phyloP scores from a whole-genome alignment of 2,113 vertebrate species.

The Dipodomys spectabilis region DNA sequence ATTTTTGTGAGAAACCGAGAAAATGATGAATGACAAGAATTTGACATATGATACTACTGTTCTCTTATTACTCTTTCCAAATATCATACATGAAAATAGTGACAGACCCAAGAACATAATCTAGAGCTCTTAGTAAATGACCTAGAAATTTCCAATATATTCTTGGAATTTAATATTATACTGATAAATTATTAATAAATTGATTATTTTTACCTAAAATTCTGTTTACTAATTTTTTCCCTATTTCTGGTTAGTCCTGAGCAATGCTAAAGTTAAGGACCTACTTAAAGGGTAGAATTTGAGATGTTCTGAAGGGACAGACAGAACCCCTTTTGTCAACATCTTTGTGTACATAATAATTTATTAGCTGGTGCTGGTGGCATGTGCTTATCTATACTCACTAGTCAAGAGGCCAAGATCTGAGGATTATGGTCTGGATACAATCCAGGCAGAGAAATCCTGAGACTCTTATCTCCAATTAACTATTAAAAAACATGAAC shows the following conservation, averaged over 20 bases:
- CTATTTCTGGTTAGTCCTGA: background rate
- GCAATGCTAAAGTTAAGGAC: background rate
- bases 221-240: background rate
- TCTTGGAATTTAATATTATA: background rate
- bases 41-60: background rate
- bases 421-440: no score
- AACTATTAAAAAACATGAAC: no score
- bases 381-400: no score
- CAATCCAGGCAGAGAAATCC: no score
- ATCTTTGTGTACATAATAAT: background rate
- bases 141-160: background rate
- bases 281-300: background rate
- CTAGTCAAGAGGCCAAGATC: no score
- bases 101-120: background rate
- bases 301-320: background rate
- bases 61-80: background rate
- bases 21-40: constrained; percentile 9
- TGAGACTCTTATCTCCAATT: no score
- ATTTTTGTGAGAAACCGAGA: background rate
- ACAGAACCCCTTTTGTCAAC: background rate
- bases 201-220: background rate
- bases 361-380: no score
- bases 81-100: background rate
- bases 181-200: background rate
- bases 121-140: background rate